These are phyloP conservation scores for Temnothorax longispinosus DNA, from an alignment of 1,140 invertebrate genomes.

Conservation along the genomic window DNA sequence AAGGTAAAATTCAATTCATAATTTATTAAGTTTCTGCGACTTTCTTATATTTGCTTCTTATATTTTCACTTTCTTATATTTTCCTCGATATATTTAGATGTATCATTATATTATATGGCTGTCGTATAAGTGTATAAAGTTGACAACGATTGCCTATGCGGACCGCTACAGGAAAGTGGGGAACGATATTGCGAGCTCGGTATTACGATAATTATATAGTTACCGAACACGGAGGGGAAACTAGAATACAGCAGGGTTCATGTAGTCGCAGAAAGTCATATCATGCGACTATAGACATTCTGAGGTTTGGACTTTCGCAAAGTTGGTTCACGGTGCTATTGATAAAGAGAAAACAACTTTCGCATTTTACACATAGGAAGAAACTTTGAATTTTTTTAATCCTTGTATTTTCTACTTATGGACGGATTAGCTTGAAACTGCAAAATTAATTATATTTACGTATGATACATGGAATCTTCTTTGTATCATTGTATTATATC, in stretches of 20 bases:
- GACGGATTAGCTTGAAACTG: neutral
- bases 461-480: neutral
- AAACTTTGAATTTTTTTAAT: neutral
- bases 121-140: neutral
- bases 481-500: neutral
- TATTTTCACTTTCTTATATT: neutral
- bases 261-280: neutral
- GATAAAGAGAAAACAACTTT: neutral
- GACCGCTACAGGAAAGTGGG: neutral
- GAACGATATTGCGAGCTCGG: neutral
- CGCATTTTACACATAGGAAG: neutral
- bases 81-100: neutral
- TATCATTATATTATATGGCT: slow-evolving; percentile 3
- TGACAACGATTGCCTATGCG: neutral
- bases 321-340: neutral
- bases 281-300: slow-evolving; percentile 17
- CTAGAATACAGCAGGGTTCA: neutral
- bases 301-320: neutral
- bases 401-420: neutral
- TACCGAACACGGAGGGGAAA: neutral
- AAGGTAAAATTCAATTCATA: neutral
- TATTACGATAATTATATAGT: slow-evolving; percentile 30
- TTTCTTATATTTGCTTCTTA: neutral
- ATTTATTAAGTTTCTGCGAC: neutral
- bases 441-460: neutral